Evolutionary conservation across 1,140 invertebrate species (phyloP).

Genomic region (Brachionus rotundiformis): DNA sequence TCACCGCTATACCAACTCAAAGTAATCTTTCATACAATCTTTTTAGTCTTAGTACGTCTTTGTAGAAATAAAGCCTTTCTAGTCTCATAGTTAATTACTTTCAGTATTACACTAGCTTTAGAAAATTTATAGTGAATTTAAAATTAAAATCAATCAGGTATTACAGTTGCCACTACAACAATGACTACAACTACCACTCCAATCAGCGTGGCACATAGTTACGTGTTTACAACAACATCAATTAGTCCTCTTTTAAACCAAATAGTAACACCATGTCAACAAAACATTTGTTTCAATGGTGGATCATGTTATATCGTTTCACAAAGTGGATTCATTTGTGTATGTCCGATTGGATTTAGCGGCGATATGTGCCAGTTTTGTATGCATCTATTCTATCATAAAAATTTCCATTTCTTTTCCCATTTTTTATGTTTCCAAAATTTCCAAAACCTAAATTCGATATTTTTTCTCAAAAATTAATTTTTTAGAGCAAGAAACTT

Average conservation of each 20-base stretch:
- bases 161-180: slow-evolving; percentile 13
- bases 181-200: slow-evolving; percentile 22
- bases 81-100: background rate
- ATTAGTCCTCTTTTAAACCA: slow-evolving; percentile 26
- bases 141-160: slow-evolving; percentile 3
- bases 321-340: slow-evolving; percentile 71
- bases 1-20: background rate
- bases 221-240: background rate
- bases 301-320: slow-evolving; percentile 64
- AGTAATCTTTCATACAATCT: background rate
- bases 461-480: background rate
- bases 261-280: slow-evolving; percentile 48
- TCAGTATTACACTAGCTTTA: background rate
- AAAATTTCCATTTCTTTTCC: background rate
- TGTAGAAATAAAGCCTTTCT: background rate
- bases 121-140: background rate
- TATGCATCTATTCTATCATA: slow-evolving; percentile 8
- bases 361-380: slow-evolving; percentile 63
- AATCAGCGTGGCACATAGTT: background rate
- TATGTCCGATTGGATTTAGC: slow-evolving; percentile 57
- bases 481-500: background rate
- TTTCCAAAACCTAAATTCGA: too few relatives aligned
- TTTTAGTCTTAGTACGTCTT: background rate
- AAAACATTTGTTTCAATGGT: slow-evolving; percentile 71
- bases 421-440: background rate